Evolutionary conservation across 1,140 invertebrate species (phyloP).

Genomic region (Centruroides sculpturatus): DNA sequence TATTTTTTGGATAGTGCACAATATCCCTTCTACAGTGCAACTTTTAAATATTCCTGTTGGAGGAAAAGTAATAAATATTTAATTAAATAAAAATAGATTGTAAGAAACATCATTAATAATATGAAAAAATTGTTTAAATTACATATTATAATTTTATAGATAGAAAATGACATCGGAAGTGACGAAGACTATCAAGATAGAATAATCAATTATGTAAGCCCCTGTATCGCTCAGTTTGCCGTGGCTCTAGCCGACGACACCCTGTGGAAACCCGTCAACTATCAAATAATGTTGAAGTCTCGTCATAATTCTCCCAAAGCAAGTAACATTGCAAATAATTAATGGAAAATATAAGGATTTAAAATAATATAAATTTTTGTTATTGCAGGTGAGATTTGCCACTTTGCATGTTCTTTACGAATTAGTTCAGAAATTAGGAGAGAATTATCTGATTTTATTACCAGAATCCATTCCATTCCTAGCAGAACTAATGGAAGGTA

Average conservation of each 20-base stretch:
- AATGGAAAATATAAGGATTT: background rate
- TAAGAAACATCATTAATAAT: background rate
- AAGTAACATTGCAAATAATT: constrained; percentile 20
- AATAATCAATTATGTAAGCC: constrained; percentile 46
- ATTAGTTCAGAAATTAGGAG: constrained; percentile 28
- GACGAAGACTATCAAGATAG: constrained; percentile 41
- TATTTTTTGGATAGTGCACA: no score
- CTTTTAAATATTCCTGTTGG: no score
- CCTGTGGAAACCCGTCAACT: constrained; percentile 74
- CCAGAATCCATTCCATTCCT: constrained; percentile 37
- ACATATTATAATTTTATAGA: constrained; percentile 22
- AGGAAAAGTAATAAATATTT: no score
- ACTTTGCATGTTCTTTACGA: constrained; percentile 28
- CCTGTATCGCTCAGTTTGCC: constrained; percentile 64
- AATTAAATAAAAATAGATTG: background rate
- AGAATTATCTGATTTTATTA: constrained; percentile 31
- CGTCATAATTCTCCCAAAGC: constrained; percentile 48
- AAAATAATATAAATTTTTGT: no score
- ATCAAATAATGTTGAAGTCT: constrained; percentile 76
- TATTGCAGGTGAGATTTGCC: constrained; percentile 18
- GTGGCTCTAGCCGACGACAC: constrained; percentile 66
- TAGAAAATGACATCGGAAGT: constrained; percentile 61
- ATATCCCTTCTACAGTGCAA: no score
- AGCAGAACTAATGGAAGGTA: constrained; percentile 34
- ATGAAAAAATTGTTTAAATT: background rate